Conservation (phyloP, 2,113 vertebrate species). For the Centropristis striata region DNA sequence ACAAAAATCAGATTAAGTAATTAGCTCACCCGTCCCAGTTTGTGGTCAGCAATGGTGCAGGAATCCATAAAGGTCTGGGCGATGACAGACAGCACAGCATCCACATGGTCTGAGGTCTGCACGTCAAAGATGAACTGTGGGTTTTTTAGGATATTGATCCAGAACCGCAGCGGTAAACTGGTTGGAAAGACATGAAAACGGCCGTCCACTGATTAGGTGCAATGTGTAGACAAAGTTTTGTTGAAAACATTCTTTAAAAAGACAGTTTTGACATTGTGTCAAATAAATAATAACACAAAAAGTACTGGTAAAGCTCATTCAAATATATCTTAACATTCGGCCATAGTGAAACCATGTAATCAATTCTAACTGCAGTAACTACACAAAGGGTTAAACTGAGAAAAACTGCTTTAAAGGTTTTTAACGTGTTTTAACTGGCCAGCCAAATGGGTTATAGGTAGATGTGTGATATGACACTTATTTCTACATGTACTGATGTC, state of each 20-base stretch:
- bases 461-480: too few species aligned
- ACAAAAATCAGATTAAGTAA: background rate
- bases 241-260: too few species aligned
- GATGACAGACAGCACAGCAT: slow-evolving; percentile 95
- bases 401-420: too few species aligned
- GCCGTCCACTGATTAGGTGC: background rate
- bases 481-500: too few species aligned
- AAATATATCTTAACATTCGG: background rate
- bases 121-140: slow-evolving; percentile 98
- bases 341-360: background rate
- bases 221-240: too few species aligned
- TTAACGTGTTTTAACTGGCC: too few species aligned
- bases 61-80: slow-evolving; percentile 99
- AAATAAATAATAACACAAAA: background rate
- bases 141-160: slow-evolving; percentile 99
- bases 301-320: background rate
- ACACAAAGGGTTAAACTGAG: too few species aligned
- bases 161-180: slow-evolving; percentile 96
- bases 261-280: too few species aligned
- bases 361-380: too few species aligned
- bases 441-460: too few species aligned
- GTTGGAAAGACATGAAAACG: slow-evolving; percentile 26
- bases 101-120: slow-evolving; percentile 94
- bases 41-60: slow-evolving; percentile 98
- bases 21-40: slow-evolving; percentile 92